A percentile compares a stretch with the other conserved stretches of the same genome.
Evolutionary conservation across 2,113 vertebrate species (phyloP).

Genomic region (Solea senegalensis): DNA sequence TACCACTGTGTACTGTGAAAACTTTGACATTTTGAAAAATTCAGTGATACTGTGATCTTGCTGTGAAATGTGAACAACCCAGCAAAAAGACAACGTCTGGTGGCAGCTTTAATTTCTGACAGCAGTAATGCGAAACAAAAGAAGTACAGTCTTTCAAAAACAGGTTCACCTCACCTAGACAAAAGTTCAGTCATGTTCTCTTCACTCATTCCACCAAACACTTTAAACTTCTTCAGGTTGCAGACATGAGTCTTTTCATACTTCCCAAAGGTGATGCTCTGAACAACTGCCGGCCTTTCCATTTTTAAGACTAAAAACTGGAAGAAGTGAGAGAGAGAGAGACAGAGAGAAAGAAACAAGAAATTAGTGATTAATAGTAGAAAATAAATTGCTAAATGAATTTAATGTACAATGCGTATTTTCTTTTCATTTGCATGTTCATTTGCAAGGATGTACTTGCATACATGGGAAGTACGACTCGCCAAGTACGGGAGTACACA

Average conservation of each 20-base stretch:
- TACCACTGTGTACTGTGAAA: no score
- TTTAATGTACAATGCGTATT: no score
- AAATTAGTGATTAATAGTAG: no score
- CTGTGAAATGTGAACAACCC: not conserved
- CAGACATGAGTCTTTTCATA: constrained; percentile 99
- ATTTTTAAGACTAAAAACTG: constrained; percentile 98
- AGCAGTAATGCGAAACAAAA: not conserved
- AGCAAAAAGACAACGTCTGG: no score
- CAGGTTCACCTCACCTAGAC: constrained; percentile 85
- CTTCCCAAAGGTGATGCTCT: constrained; percentile 98
- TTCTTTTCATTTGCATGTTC: no score
- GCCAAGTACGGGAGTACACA: no score
- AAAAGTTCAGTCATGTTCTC: constrained; percentile 99
- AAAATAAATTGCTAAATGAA: no score
- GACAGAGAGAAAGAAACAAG: not conserved
- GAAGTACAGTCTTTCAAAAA: not conserved
- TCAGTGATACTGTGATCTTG: no score
- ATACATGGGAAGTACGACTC: no score
- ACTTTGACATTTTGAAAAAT: no score
- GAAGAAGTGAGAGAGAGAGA: constrained; percentile 22
- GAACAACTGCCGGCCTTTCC: constrained; percentile 95
- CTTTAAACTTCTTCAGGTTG: constrained; percentile 99
- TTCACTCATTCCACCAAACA: constrained; percentile 99
- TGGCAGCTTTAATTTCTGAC: not conserved
- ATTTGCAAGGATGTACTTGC: no score